phyloP scores from a whole-genome alignment of 2,888 invertebrate genomes.

The Synergus japonicus region DNA sequence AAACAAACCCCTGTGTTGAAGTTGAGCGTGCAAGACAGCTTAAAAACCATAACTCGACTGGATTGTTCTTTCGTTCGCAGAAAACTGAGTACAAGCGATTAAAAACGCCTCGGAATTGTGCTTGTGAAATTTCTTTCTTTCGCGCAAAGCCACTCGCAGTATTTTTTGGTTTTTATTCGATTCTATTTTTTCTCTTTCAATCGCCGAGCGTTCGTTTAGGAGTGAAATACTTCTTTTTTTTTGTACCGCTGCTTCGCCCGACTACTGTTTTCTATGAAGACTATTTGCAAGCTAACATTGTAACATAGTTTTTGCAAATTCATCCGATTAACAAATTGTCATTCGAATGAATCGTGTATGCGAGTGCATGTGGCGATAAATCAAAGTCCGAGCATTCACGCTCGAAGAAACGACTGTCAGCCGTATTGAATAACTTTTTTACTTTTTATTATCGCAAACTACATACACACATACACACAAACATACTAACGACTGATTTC shows the following conservation, averaged over 20 bases:
- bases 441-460: constrained; percentile 25
- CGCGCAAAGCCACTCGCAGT: constrained; percentile 25
- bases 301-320: constrained; percentile 22
- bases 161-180: constrained; percentile 13
- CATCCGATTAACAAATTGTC: background rate
- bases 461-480: background rate
- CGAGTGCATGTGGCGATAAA: constrained; percentile 13
- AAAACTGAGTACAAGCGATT: constrained; percentile 5
- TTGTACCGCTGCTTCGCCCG: constrained; percentile 20
- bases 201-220: constrained; percentile 10
- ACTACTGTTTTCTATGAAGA: constrained; percentile 31
- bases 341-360: constrained; percentile 27
- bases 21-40: constrained; percentile 18
- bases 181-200: background rate
- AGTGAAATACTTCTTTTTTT: background rate
- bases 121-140: constrained; percentile 8
- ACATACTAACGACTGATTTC: constrained; percentile 14
- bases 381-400: constrained; percentile 12
- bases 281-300: constrained; percentile 18
- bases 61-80: constrained; percentile 23
- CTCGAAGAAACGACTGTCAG: constrained; percentile 15
- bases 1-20: constrained; percentile 63
- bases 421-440: constrained; percentile 11
- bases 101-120: background rate
- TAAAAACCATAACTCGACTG: constrained; percentile 5